Conservation (phyloP, 2,888 invertebrate species). For the Clitarchus hookeri region DNA sequence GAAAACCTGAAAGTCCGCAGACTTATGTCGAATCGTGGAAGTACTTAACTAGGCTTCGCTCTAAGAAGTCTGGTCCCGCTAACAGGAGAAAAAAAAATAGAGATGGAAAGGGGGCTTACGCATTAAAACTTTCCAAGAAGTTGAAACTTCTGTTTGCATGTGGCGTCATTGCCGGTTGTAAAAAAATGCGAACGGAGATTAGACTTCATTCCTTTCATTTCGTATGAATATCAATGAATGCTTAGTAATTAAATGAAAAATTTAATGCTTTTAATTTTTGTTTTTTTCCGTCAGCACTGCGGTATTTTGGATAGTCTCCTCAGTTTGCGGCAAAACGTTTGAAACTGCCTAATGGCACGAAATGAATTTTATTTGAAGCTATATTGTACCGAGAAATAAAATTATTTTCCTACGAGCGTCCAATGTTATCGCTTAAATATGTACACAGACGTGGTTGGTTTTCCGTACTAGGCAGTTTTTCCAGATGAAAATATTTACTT, state of each 20-base stretch:
- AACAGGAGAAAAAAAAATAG: background rate
- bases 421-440: too few relatives aligned
- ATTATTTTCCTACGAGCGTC: too few relatives aligned
- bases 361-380: too few relatives aligned
- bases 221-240: background rate
- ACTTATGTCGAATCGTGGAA: conserved; percentile 3
- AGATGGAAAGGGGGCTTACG: background rate
- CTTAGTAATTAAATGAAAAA: background rate
- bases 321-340: too few relatives aligned
- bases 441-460: too few relatives aligned
- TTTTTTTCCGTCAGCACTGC: background rate
- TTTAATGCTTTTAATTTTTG: background rate
- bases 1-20: conserved; percentile 1
- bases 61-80: background rate
- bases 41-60: background rate
- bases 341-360: too few relatives aligned
- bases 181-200: background rate
- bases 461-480: too few relatives aligned
- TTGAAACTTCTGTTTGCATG: conserved; percentile 4
- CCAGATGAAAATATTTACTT: too few relatives aligned
- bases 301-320: background rate
- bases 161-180: background rate
- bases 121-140: background rate
- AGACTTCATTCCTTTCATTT: background rate
- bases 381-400: too few relatives aligned